These are phyloP conservation scores for Piscicola geometra DNA, from an alignment of 2,888 invertebrate genomes.

Conservation along the genomic window DNA sequence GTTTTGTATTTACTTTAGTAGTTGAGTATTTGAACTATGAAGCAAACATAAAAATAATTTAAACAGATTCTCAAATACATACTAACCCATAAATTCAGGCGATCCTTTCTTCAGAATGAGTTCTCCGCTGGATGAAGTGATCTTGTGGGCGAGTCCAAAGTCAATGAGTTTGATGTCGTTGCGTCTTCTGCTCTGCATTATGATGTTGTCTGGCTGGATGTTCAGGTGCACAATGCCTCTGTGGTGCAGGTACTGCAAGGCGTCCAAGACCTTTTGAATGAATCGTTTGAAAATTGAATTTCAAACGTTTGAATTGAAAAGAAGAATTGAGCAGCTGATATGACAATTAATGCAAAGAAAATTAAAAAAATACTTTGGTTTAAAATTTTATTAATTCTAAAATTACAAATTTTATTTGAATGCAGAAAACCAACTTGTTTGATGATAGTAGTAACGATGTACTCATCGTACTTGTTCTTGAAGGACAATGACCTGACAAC, in stretches of 20 bases:
- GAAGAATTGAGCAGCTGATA: no score
- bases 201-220: slow-evolving; percentile 84
- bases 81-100: slow-evolving; percentile 51
- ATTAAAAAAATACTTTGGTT: not conserved
- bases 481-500: slow-evolving; percentile 81
- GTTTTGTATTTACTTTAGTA: no score
- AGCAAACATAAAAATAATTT: no score
- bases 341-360: not conserved
- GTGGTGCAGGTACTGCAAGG: slow-evolving; percentile 90
- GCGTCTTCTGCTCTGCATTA: slow-evolving; percentile 69
- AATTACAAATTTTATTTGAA: not conserved
- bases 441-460: slow-evolving; percentile 80
- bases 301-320: not conserved
- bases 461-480: slow-evolving; percentile 84
- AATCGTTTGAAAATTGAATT: not conserved
- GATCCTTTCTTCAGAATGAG: slow-evolving; percentile 46
- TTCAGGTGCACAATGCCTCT: slow-evolving; percentile 63
- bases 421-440: slow-evolving; percentile 63
- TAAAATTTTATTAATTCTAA: not conserved
- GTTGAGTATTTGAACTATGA: no score
- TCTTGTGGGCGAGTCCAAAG: slow-evolving; percentile 73
- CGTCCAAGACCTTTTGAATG: slow-evolving; percentile 61
- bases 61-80: no score
- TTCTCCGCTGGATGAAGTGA: slow-evolving; percentile 47
- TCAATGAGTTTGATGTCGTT: slow-evolving; percentile 76